Percentiles rank a stretch among this genome's conserved stretches.
Evolutionary conservation across 2,113 vertebrate genomes (phyloP).

Genomic region (Alexandromys fortis): DNA sequence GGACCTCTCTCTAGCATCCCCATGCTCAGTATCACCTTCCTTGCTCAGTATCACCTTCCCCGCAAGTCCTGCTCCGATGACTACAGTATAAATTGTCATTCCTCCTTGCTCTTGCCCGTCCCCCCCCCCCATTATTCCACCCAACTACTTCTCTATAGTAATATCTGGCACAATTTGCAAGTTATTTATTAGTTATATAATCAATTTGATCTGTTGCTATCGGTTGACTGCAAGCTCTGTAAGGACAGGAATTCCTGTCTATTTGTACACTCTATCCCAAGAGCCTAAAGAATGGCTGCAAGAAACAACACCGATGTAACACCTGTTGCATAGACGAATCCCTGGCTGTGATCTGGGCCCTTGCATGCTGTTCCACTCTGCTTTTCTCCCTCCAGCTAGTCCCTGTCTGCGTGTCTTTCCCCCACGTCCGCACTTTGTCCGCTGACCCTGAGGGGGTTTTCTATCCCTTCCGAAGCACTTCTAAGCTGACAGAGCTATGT

Average conservation of each 20-base stretch:
- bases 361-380: neutral
- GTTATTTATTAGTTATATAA: no score
- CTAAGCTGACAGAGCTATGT: neutral
- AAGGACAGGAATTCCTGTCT: neutral
- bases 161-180: neutral
- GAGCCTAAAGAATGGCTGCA: neutral
- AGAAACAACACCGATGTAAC: neutral
- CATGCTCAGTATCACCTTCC: neutral
- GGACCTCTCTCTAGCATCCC: neutral
- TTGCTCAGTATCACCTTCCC: neutral
- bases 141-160: neutral
- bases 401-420: neutral
- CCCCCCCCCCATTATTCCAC: neutral
- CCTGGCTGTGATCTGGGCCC: neutral
- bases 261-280: neutral
- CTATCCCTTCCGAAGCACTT: neutral
- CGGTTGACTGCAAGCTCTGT: neutral
- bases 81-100: neutral
- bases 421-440: neutral
- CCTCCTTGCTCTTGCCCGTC: no score
- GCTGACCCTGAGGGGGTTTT: neutral
- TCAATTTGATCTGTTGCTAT: neutral
- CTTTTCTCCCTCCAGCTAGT: neutral
- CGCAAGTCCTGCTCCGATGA: neutral
- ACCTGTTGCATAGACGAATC: neutral